Base-by-base conservation (phyloP, 2,888 invertebrate genomes). In the Diplolepis rosae region DNA sequence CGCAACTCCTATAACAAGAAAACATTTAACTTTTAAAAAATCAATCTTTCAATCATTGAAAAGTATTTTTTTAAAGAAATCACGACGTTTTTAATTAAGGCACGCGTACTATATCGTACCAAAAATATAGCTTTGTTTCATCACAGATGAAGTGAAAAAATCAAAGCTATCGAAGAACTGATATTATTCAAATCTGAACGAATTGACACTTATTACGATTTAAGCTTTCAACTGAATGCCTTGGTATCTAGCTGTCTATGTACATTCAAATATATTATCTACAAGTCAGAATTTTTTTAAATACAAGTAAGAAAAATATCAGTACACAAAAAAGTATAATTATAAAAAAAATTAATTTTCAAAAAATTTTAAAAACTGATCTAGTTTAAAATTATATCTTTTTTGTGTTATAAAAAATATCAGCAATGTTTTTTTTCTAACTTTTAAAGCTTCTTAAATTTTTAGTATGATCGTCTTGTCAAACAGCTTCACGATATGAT, bases 401-500 rank as follows among this genome's bases (percentile, higher is more conserved):
- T 27, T 13, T 51, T 1, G 24, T 27, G 13, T 35, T 0, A 48
- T 27, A 24, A 56, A 45, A 18, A 56, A 61, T 32, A 13, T 45
- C 48, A 61, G 61, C 68, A 61, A 56, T 45, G 42, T 18, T 32
- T 69, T 48, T 69, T 42, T 24, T 18, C 24, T n/a, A 28, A 30
- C 45, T 61, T 7, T 42, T 50, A 56, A 50, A 61, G 39, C 61
- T 39, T 61, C 39, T 42, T 27, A 61, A 61, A n/a, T n/a, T n/a
- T 61, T 61, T 27, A 61, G 35, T 39, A 39, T 61, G 39, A 48
- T 22, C 18, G 48, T 22, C 48, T 22, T 22, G 32, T 39, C 35
- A 15, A 71, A 76, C 71, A 78, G 70, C 74, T 71, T 74, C 76
- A 68, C 69, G 72, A 78, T 79, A 76, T 67, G 76, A 78, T 74